These are phyloP conservation scores for Oscheius sp. DNA, from an alignment of 2,888 invertebrate species.

Conservation along the genomic window DNA sequence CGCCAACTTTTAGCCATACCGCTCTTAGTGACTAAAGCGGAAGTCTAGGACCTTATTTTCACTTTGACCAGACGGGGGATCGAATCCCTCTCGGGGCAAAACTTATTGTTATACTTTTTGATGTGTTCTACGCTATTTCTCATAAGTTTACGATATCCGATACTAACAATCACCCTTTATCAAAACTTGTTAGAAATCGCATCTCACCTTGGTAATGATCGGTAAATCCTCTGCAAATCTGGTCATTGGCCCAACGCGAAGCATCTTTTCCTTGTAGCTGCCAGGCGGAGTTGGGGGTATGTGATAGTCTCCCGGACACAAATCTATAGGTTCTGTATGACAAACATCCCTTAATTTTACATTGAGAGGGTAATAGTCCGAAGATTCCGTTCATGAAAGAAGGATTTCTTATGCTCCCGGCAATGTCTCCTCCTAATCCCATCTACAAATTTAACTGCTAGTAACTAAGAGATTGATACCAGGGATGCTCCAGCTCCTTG, in stretches of 20 bases:
- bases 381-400: constrained; percentile 25
- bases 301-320: neutral
- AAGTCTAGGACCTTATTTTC: neutral
- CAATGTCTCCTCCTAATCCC: constrained; percentile 32
- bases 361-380: constrained; percentile 19
- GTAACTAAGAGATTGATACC: neutral
- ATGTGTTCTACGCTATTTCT: too few relatives aligned
- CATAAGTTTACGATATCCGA: too few relatives aligned
- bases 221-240: constrained; percentile 27
- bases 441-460: neutral
- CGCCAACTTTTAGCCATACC: too few relatives aligned
- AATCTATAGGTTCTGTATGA: neutral
- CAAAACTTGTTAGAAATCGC: too few relatives aligned
- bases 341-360: neutral
- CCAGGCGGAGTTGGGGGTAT: constrained; percentile 1
- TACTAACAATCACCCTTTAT: too few relatives aligned
- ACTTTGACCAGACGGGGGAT: neutral
- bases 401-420: constrained; percentile 28
- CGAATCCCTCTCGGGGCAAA: too few relatives aligned
- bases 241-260: constrained; percentile 27
- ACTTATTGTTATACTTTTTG: too few relatives aligned
- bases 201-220: neutral
- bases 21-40: too few relatives aligned
- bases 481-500: constrained; percentile 26
- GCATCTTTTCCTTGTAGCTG: constrained; percentile 23